Evolutionary conservation across 2,113 vertebrate genomes (phyloP).

Genomic region (Callopanchax toddi): DNA sequence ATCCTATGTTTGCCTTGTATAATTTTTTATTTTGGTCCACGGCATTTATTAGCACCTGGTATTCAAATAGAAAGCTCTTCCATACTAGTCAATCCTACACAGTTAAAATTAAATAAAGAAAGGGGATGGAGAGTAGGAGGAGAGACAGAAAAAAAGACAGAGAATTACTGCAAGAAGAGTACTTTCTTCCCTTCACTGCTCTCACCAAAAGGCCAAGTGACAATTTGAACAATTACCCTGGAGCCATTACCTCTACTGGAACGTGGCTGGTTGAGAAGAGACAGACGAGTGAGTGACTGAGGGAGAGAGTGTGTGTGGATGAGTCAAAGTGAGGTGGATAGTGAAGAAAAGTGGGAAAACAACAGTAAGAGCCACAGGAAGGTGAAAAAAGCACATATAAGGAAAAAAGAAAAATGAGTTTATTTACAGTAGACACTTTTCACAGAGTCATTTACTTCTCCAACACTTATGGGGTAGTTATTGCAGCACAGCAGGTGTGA

Average conservation of each 20-base stretch:
- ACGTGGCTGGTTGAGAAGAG: conserved; percentile 51
- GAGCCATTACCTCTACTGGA: conserved; percentile 76
- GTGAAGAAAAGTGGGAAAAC: background rate
- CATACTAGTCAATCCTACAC: conserved; percentile 44
- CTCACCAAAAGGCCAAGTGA: conserved; percentile 80
- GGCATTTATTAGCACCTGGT: conserved; percentile 11
- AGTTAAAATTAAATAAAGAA: conserved; percentile 55
- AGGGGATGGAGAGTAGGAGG: conserved; percentile 22
- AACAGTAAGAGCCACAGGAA: background rate
- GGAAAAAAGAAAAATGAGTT: background rate
- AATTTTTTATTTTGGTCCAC: too few relatives aligned
- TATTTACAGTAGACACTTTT: conserved; percentile 4
- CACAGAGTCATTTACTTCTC: conserved; percentile 13
- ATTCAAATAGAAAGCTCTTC: conserved; percentile 15
- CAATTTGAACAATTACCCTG: conserved; percentile 81
- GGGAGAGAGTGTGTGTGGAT: background rate
- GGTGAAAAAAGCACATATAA: background rate
- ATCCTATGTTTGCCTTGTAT: background rate
- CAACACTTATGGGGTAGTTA: conserved; percentile 11
- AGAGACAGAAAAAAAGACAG: conserved; percentile 45
- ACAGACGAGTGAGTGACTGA: conserved; percentile 34
- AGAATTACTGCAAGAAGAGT: conserved; percentile 65
- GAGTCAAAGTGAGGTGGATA: background rate
- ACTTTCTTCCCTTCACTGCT: conserved; percentile 67
- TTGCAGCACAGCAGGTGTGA: conserved; percentile 21